These are phyloP conservation scores for Listronotus bonariensis DNA, from an alignment of 1,140 invertebrate genomes.

Conservation along the genomic window DNA sequence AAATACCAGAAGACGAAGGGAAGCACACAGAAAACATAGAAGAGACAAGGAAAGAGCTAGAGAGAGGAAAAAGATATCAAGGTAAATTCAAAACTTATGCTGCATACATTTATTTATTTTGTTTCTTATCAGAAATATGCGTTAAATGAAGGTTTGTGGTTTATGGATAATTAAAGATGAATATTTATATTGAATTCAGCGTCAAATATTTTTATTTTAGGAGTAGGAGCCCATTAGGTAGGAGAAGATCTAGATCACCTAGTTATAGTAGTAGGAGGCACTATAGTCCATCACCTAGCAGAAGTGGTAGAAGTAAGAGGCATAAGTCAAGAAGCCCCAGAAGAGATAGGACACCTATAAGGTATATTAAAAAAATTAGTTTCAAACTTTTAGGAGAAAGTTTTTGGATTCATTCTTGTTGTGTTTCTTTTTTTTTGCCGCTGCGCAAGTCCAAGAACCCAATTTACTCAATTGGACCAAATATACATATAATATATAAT, in stretches of 20 bases:
- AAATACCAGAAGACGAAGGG: slow-evolving; percentile 52
- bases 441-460: no score
- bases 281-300: slow-evolving; percentile 46
- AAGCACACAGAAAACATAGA: slow-evolving; percentile 57
- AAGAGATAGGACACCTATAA: slow-evolving; percentile 46
- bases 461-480: no score
- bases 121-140: no score
- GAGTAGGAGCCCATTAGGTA: slow-evolving; percentile 43
- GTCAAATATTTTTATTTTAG: slow-evolving; percentile 18
- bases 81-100: slow-evolving; percentile 20
- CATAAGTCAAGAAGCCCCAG: slow-evolving; percentile 52
- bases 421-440: no score
- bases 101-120: no score
- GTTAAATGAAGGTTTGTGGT: no score
- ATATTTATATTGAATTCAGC: no score
- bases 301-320: slow-evolving; percentile 45
- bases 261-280: slow-evolving; percentile 46
- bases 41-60: slow-evolving; percentile 57
- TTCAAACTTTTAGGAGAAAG: no score
- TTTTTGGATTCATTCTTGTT: no score
- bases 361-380: slow-evolving; percentile 10
- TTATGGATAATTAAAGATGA: no score
- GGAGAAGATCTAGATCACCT: slow-evolving; percentile 56
- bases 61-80: slow-evolving; percentile 51
- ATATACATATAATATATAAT: no score